Percentiles rank a stretch among this genome's conserved stretches.
Conservation (phyloP, 2,113 vertebrate species). For the Argyrosomus japonicus region DNA sequence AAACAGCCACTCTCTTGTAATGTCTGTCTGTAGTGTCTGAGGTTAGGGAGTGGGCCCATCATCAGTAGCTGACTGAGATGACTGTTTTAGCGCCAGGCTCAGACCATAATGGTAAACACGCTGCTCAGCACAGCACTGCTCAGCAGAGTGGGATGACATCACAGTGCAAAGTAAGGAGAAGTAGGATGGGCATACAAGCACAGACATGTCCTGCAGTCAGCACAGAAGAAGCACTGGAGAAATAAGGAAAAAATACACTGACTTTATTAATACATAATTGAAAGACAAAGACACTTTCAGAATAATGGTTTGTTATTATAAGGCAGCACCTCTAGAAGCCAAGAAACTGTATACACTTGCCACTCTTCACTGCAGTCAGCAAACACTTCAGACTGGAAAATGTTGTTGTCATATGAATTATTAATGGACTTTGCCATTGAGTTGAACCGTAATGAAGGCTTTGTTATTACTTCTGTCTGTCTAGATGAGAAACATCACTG, state of each 20-base stretch:
- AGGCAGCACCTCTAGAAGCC: background rate
- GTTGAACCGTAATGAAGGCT: slow-evolving; percentile 9
- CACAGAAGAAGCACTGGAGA: slow-evolving; percentile 24
- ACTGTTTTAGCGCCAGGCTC: slow-evolving; percentile 63
- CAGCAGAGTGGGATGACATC: slow-evolving; percentile 69
- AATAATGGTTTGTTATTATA: background rate
- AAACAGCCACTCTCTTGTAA: slow-evolving; percentile 52
- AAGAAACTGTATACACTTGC: background rate
- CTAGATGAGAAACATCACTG: slow-evolving; percentile 96
- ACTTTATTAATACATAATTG: slow-evolving; percentile 2
- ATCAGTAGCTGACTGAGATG: slow-evolving; percentile 53
- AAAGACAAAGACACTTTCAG: background rate
- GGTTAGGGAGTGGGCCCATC: slow-evolving; percentile 56
- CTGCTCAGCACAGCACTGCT: slow-evolving; percentile 53
- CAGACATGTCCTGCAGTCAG: slow-evolving; percentile 55
- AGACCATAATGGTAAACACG: slow-evolving; percentile 55
- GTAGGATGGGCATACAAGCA: slow-evolving; percentile 58
- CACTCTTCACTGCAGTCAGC: background rate
- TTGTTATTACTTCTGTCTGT: slow-evolving; percentile 22
- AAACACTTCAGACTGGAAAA: slow-evolving; percentile 1
- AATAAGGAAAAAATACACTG: slow-evolving; percentile 19
- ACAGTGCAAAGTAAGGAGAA: slow-evolving; percentile 55
- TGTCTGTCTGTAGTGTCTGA: slow-evolving; percentile 59
- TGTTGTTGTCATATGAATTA: slow-evolving; percentile 28
- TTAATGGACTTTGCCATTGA: background rate